Percentiles rank a stretch among this genome's conserved stretches.
Conservation (phyloP, 2,888 invertebrate species). For the Agonopterix heracliana region DNA sequence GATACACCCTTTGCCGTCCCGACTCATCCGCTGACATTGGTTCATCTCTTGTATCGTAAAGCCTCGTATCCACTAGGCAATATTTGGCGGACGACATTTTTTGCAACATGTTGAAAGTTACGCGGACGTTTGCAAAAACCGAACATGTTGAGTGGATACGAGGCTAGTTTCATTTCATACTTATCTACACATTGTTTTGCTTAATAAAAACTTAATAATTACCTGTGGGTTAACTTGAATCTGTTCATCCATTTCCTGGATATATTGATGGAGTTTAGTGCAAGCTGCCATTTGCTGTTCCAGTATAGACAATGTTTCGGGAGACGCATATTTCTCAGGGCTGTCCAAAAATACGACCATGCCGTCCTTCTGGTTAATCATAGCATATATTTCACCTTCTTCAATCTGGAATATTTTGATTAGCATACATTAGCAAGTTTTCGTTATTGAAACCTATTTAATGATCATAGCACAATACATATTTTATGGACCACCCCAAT, state of each 20-base stretch:
- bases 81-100: too few species aligned
- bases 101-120: too few species aligned
- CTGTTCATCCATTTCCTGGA: conserved; percentile 95
- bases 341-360: conserved; percentile 98
- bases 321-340: conserved; percentile 95
- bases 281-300: conserved; percentile 91
- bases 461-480: too few species aligned
- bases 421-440: not conserved
- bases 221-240: conserved; percentile 93
- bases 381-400: conserved; percentile 96
- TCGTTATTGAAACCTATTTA: too few species aligned
- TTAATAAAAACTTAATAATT: not conserved
- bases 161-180: not conserved
- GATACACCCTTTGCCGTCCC: too few species aligned
- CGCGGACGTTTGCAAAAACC: too few species aligned
- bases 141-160: too few species aligned
- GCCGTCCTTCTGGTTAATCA: conserved; percentile 97
- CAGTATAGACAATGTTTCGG: conserved; percentile 89
- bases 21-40: too few species aligned
- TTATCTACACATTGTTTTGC: not conserved
- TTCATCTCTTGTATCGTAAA: too few species aligned
- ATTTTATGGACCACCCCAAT: too few species aligned
- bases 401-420: conserved; percentile 82
- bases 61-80: too few species aligned
- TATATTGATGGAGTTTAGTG: conserved; percentile 91